These are phyloP conservation scores for Phenganax stokvisi DNA, from an alignment of 92 coral and sea anemone genomes.

Conservation along the genomic window DNA sequence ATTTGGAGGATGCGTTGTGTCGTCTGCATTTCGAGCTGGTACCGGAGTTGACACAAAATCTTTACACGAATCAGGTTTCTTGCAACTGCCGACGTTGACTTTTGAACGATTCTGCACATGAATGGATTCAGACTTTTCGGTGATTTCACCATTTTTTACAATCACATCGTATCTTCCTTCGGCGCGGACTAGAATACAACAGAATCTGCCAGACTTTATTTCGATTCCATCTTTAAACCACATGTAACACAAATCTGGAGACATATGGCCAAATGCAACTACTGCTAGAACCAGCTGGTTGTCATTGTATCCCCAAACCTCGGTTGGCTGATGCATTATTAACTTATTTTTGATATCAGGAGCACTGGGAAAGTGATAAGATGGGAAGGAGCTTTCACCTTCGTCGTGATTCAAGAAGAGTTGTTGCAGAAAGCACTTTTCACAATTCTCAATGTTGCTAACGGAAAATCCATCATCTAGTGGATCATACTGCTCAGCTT, in stretches of 20 bases:
- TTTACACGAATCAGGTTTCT: too few species aligned
- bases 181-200: constrained; percentile 11
- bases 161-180: constrained; percentile 20
- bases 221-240: constrained; percentile 27
- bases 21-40: background rate
- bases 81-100: too few species aligned
- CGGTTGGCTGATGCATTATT: constrained; percentile 35
- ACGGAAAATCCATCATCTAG: constrained; percentile 14
- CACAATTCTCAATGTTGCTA: constrained; percentile 17
- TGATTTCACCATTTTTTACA: constrained; percentile 12
- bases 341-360: background rate
- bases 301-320: constrained; percentile 35
- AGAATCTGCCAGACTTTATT: constrained; percentile 21
- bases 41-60: too few species aligned
- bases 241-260: background rate
- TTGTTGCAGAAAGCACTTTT: constrained; percentile 32
- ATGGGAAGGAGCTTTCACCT: background rate
- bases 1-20: background rate
- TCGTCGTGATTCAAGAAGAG: constrained; percentile 13
- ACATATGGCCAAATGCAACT: constrained; percentile 35
- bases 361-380: background rate
- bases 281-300: constrained; percentile 22
- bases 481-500: constrained; percentile 16
- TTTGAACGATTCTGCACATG: too few species aligned
- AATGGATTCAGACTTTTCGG: constrained; percentile 3